Conservation (phyloP, 2,888 invertebrate species). For the Carterocephalus palaemon region DNA sequence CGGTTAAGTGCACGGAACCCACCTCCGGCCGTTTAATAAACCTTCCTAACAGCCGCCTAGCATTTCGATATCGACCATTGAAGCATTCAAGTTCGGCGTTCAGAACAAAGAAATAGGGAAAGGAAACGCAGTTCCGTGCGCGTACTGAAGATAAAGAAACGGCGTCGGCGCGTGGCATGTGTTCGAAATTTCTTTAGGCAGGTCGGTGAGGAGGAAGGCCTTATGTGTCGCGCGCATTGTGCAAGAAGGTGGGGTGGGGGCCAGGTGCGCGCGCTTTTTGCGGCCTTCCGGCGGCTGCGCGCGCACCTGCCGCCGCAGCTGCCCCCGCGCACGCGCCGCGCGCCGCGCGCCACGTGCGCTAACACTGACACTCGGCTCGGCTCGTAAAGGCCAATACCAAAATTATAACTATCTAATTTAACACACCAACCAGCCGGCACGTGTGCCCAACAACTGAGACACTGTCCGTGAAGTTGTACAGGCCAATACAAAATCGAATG, state of each 20-base stretch:
- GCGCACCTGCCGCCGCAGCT: conserved; percentile 70
- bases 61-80: not conserved
- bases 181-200: conserved; percentile 49
- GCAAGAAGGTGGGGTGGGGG: conserved; percentile 57
- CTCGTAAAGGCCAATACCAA: too few relatives aligned
- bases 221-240: conserved; percentile 52
- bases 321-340: conserved; percentile 58
- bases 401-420: too few relatives aligned
- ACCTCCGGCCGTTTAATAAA: too few relatives aligned
- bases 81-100: not conserved
- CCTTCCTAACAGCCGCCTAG: too few relatives aligned
- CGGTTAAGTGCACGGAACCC: too few relatives aligned
- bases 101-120: conserved; percentile 17
- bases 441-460: too few relatives aligned
- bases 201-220: conserved; percentile 41
- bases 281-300: conserved; percentile 73
- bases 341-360: not conserved
- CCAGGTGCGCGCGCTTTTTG: conserved; percentile 74
- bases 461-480: too few relatives aligned
- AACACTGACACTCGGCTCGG: too few relatives aligned
- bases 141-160: conserved; percentile 34
- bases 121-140: conserved; percentile 28
- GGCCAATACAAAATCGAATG: too few relatives aligned
- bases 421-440: too few relatives aligned
- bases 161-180: conserved; percentile 47